Conservation (phyloP, 2,797 vertebrate species). For the Bradypodion pumilum region DNA sequence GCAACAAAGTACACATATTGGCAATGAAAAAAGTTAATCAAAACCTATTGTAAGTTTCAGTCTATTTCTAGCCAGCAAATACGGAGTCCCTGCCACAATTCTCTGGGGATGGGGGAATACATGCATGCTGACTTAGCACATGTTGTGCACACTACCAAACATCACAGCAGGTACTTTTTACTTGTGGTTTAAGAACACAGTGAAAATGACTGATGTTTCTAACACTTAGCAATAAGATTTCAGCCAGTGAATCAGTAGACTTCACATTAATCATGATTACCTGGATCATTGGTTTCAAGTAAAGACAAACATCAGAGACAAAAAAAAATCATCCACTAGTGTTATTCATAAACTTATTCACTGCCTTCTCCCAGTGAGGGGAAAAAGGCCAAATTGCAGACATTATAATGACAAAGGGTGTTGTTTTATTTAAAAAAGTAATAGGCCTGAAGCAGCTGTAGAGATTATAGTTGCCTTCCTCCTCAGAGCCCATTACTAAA, state of each 20-base stretch:
- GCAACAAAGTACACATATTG: too few relatives aligned
- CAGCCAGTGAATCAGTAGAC: not conserved
- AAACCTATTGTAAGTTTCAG: too few relatives aligned
- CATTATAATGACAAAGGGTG: conserved; percentile 22
- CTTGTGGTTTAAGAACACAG: too few relatives aligned
- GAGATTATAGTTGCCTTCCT: conserved; percentile 16
- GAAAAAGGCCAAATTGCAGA: not conserved
- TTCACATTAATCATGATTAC: not conserved
- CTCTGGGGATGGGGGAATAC: not conserved
- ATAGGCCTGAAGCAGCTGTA: conserved; percentile 17
- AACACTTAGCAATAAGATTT: too few relatives aligned
- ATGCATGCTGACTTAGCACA: too few relatives aligned
- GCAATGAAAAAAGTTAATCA: too few relatives aligned
- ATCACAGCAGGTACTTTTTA: too few relatives aligned
- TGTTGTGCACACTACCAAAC: too few relatives aligned
- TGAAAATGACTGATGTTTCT: too few relatives aligned
- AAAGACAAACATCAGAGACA: not conserved
- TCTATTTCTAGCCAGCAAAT: too few relatives aligned
- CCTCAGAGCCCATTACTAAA: conserved; percentile 26
- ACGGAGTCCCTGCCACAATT: too few relatives aligned
- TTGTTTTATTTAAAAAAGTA: conserved; percentile 6
- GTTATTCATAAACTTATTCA: not conserved
- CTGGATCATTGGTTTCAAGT: not conserved
- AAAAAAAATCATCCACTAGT: not conserved
- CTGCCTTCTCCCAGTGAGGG: not conserved